These are phyloP conservation scores for Lamellibrachia luymesi DNA, from an alignment of 1,140 invertebrate genomes.

Conservation along the genomic window DNA sequence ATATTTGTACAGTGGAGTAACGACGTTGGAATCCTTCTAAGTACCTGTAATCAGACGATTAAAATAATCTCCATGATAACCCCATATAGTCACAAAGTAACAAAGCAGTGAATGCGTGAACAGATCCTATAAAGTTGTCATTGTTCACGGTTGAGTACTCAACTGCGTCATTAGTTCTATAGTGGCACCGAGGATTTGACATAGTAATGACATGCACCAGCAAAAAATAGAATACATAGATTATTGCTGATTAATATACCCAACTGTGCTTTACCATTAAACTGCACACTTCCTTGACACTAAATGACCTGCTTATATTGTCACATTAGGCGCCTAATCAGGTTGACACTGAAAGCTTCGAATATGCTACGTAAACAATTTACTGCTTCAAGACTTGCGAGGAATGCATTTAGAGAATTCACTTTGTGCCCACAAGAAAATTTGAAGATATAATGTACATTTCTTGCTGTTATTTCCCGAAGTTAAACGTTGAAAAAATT, in stretches of 20 bases:
- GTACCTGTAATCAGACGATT: not conserved
- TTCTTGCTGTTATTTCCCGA: too few relatives aligned
- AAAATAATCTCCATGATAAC: not conserved
- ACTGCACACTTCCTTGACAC: not conserved
- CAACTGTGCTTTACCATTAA: not conserved
- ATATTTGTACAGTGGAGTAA: not conserved
- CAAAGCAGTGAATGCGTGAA: not conserved
- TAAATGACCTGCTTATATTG: not conserved
- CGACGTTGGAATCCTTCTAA: not conserved
- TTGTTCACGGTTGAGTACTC: not conserved
- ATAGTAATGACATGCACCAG: not conserved
- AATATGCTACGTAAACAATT: too few relatives aligned
- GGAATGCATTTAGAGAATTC: too few relatives aligned
- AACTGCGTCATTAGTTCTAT: not conserved
- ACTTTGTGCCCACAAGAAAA: too few relatives aligned
- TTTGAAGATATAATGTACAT: too few relatives aligned
- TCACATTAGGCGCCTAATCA: not conserved
- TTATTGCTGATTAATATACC: not conserved
- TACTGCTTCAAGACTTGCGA: too few relatives aligned
- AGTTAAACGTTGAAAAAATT: too few relatives aligned
- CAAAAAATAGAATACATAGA: not conserved
- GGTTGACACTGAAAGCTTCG: too few relatives aligned
- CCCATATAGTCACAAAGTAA: not conserved
- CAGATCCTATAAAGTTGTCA: not conserved
- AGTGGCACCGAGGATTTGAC: not conserved